These are phyloP conservation scores for Probosciger aterrimus DNA, from an alignment of 2,113 vertebrate species.

Conservation along the genomic window DNA sequence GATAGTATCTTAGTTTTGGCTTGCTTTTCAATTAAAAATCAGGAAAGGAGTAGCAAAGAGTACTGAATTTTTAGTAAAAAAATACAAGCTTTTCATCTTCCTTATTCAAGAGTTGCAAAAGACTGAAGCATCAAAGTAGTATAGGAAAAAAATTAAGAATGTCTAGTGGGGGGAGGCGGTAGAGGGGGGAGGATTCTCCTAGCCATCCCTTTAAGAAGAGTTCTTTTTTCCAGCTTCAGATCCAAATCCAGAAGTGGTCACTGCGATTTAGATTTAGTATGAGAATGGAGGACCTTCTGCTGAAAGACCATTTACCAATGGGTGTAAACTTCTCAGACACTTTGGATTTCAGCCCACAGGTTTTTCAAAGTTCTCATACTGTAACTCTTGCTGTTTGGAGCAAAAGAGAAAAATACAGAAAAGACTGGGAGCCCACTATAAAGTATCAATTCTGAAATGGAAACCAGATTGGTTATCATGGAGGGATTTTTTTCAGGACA, in stretches of 20 bases:
- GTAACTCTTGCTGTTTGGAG: not conserved
- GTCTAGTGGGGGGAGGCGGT: not conserved
- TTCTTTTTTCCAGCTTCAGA: not conserved
- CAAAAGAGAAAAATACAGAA: not conserved
- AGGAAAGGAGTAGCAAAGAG: constrained; percentile 52
- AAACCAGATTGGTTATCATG: not conserved
- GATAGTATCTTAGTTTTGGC: constrained; percentile 26
- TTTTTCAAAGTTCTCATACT: not conserved
- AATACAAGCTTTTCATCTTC: not conserved
- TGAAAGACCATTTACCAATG: not conserved
- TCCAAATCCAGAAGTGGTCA: not conserved
- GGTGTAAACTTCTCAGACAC: not conserved
- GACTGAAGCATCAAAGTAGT: constrained; percentile 7
- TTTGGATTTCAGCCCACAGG: not conserved
- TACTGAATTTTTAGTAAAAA: not conserved
- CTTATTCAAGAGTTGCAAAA: constrained; percentile 8
- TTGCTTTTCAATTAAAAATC: constrained; percentile 4
- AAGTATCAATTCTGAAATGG: not conserved
- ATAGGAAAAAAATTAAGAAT: not conserved
- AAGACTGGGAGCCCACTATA: not conserved
- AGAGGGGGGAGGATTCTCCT: not conserved
- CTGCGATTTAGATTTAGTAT: not conserved
- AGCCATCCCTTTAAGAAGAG: not conserved
- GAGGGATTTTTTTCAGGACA: not conserved
- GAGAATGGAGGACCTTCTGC: not conserved